phyloP scores from a whole-genome alignment of 2,113 vertebrate genomes.

The Corythoichthys haematopterus region DNA sequence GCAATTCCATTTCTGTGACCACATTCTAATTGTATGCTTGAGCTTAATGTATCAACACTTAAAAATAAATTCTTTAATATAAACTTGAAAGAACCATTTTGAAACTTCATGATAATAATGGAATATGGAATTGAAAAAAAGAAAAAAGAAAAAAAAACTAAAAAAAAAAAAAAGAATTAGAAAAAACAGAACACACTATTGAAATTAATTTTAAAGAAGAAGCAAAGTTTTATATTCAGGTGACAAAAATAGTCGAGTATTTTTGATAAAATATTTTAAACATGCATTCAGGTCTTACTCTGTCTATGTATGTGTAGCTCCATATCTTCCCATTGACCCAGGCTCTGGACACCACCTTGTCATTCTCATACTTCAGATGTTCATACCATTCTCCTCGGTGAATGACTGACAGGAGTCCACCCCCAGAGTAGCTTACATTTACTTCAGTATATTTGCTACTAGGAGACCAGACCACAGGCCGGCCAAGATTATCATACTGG shows the following conservation, averaged over 20 bases:
- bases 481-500: conserved; percentile 86
- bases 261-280: background rate
- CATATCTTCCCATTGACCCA: conserved; percentile 99
- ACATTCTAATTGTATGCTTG: too few species aligned
- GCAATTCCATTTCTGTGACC: too few species aligned
- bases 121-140: too few species aligned
- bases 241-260: background rate
- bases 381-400: conserved; percentile 94
- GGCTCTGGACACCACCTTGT: conserved; percentile 87
- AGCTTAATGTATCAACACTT: too few species aligned
- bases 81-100: too few species aligned
- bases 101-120: too few species aligned
- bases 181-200: too few species aligned
- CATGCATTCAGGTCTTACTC: conserved; percentile 66
- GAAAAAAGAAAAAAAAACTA: too few species aligned
- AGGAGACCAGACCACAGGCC: conserved; percentile 90
- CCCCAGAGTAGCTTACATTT: conserved; percentile 87
- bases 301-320: conserved; percentile 97
- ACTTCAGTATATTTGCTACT: conserved; percentile 96
- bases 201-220: background rate
- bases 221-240: background rate
- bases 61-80: too few species aligned
- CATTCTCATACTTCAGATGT: conserved; percentile 91
- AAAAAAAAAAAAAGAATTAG: too few species aligned
- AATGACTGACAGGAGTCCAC: conserved; percentile 85